Evolutionary conservation across 2,797 vertebrate species (phyloP).

Genomic region (Rhinogobio ventralis): DNA sequence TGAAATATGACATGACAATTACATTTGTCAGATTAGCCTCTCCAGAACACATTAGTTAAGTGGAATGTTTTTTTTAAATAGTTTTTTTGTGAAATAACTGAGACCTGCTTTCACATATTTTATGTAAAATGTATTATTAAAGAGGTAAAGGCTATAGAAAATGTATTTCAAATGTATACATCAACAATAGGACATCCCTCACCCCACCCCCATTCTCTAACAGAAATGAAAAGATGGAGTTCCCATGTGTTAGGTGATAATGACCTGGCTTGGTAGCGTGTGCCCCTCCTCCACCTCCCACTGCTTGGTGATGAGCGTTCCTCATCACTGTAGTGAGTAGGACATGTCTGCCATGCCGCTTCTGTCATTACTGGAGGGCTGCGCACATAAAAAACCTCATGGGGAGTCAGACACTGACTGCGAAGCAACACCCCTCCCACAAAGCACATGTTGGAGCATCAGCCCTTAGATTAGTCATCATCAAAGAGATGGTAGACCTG

Average conservation of each 20-base stretch:
- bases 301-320: constrained; percentile 4
- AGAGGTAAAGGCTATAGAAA: background rate
- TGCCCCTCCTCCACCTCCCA: constrained; percentile 29
- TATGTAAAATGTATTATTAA: background rate
- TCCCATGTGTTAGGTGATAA: constrained; percentile 60
- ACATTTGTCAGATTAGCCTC: background rate
- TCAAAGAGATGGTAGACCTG: constrained; percentile 42
- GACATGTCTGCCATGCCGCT: constrained; percentile 22
- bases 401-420: constrained; percentile 18
- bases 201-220: constrained; percentile 15
- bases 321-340: constrained; percentile 23
- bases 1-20: background rate
- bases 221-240: constrained; percentile 30
- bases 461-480: constrained; percentile 54
- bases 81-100: background rate
- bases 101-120: background rate
- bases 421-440: constrained; percentile 1
- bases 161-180: background rate
- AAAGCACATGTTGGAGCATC: constrained; percentile 36
- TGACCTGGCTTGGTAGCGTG: constrained; percentile 52
- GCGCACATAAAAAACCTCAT: constrained; percentile 21
- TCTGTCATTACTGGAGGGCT: constrained; percentile 43
- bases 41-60: background rate
- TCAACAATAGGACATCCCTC: constrained; percentile 25
- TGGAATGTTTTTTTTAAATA: background rate